A percentile compares a stretch with the other conserved stretches of the same genome.
phyloP scores from a whole-genome alignment of 2,888 invertebrate species.

The Zygothrica quintamaculata region DNA sequence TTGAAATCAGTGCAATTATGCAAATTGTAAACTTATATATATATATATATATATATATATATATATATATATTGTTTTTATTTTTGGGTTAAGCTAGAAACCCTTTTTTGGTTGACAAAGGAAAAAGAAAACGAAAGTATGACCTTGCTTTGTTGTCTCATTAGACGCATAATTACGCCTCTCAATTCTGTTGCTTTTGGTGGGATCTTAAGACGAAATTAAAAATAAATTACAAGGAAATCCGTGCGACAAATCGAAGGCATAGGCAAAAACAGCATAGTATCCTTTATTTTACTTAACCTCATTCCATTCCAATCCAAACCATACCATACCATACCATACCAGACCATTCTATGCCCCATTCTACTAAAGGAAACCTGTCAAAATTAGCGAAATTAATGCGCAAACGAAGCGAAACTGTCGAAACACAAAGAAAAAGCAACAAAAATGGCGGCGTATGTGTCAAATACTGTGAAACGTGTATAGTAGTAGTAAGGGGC shows the following conservation, averaged over 20 bases:
- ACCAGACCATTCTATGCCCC: too few species aligned
- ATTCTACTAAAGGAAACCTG: slow-evolving; percentile 48
- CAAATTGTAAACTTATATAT: slow-evolving; percentile 56
- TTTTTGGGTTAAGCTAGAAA: slow-evolving; percentile 1
- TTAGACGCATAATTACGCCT: slow-evolving; percentile 74
- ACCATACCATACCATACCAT: too few species aligned
- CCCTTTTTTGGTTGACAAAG: slow-evolving; percentile 23
- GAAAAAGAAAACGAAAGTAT: slow-evolving; percentile 37
- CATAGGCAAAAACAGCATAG: too few species aligned
- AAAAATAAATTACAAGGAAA: slow-evolving; percentile 74
- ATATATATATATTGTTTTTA: not conserved
- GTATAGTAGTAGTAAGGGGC: too few species aligned
- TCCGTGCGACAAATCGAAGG: slow-evolving; percentile 67
- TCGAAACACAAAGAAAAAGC: slow-evolving; percentile 50
- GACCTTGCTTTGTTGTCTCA: slow-evolving; percentile 75
- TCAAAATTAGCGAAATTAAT: slow-evolving; percentile 77
- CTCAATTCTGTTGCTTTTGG: slow-evolving; percentile 42
- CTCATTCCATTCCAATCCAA: not conserved
- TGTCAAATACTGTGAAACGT: slow-evolving; percentile 47
- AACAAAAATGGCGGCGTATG: slow-evolving; percentile 60
- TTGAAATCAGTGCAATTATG: slow-evolving; percentile 72
- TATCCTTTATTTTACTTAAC: not conserved
- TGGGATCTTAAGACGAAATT: slow-evolving; percentile 63
- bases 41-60: slow-evolving; percentile 12
- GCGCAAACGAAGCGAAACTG: slow-evolving; percentile 68